phyloP scores from a whole-genome alignment of 2,888 invertebrate genomes.

The Athetis lepigone region DNA sequence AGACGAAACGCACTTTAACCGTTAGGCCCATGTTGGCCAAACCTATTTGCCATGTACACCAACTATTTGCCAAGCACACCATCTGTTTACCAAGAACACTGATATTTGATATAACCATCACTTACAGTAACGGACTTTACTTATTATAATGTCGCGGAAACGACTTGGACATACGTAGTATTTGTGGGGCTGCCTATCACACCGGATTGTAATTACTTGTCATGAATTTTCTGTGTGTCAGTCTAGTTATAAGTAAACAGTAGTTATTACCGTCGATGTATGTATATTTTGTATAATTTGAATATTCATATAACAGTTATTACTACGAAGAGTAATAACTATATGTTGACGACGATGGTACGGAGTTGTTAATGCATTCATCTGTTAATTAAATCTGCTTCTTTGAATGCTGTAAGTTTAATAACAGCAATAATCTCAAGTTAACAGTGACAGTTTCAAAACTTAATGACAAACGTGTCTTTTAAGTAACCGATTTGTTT shows the following conservation, averaged over 20 bases:
- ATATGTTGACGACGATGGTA: no score
- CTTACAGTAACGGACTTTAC: constrained; percentile 68
- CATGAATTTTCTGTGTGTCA: constrained; percentile 59
- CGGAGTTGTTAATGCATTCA: no score
- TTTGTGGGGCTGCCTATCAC: constrained; percentile 65
- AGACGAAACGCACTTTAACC: constrained; percentile 55
- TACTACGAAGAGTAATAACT: background rate
- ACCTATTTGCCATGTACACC: constrained; percentile 53
- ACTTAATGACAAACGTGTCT: no score
- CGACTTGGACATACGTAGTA: constrained; percentile 58
- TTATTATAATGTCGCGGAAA: constrained; percentile 71
- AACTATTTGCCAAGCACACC: constrained; percentile 52
- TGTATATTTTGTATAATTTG: constrained; percentile 32
- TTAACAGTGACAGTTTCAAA: background rate
- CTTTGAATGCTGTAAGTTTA: background rate
- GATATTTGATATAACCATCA: constrained; percentile 74
- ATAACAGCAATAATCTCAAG: background rate
- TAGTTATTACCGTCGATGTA: constrained; percentile 44
- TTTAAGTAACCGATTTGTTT: no score
- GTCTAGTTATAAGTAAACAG: constrained; percentile 45
- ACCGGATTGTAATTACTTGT: constrained; percentile 60
- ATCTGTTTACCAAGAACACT: constrained; percentile 60
- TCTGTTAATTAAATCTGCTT: constrained; percentile 13
- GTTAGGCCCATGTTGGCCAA: constrained; percentile 65
- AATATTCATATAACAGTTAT: constrained; percentile 11